Percentiles rank a stretch among this genome's conserved stretches.
Evolutionary conservation across 2,113 vertebrate species (phyloP).

Genomic region (Bolborhynchus lineola): DNA sequence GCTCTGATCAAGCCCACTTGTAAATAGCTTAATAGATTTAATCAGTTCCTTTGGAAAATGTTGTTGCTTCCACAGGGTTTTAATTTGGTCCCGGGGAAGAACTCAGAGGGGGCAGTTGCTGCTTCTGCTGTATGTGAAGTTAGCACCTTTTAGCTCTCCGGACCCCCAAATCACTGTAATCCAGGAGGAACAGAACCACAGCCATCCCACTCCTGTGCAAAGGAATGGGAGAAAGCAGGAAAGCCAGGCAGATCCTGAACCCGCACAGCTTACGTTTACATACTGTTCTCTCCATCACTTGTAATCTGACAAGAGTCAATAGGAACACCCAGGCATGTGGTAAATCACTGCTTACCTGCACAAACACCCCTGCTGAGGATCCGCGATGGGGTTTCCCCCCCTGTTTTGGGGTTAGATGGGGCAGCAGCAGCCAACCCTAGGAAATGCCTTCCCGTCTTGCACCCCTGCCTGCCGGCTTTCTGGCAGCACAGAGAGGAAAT

Average conservation of each 20-base stretch:
- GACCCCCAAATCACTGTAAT: not conserved
- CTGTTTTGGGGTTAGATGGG: not conserved
- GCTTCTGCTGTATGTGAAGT: not conserved
- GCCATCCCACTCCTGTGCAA: not conserved
- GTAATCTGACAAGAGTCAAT: constrained; percentile 37
- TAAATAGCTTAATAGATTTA: constrained; percentile 58
- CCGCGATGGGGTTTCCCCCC: not conserved
- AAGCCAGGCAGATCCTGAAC: not conserved
- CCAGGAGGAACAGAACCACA: not conserved
- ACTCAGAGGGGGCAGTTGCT: not conserved
- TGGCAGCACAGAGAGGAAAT: not conserved
- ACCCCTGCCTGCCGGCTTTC: not conserved
- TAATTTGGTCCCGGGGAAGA: not conserved
- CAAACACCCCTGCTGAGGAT: not conserved
- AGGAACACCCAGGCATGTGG: constrained; percentile 49
- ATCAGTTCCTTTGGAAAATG: constrained; percentile 71
- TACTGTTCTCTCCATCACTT: not conserved
- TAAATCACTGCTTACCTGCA: not conserved
- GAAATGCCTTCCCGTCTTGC: not conserved
- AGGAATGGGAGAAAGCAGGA: not conserved
- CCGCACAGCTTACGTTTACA: not conserved
- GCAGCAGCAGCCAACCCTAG: not conserved
- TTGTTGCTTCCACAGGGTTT: constrained; percentile 64
- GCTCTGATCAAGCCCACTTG: constrained; percentile 48
- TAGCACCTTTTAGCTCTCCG: not conserved